phyloP scores from a whole-genome alignment of 2,888 invertebrate genomes.

The Drymonia ruficornis region DNA sequence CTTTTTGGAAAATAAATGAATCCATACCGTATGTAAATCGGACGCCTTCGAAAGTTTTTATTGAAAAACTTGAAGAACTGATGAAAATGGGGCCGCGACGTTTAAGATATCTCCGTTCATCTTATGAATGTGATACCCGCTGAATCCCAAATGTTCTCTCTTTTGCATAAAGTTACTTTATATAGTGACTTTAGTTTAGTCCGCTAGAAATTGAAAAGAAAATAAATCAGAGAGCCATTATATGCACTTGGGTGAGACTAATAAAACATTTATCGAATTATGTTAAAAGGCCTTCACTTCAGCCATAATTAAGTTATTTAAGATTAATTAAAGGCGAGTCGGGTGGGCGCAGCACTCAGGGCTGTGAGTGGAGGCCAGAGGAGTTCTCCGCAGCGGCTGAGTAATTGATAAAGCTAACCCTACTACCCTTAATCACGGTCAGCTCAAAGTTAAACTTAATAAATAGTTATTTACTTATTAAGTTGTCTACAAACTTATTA shows the following conservation, averaged over 20 bases:
- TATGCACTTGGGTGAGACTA: conserved; percentile 20
- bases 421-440: conserved; percentile 65
- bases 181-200: conserved; percentile 18
- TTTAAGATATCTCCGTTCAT: conserved; percentile 71
- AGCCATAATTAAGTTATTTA: conserved; percentile 72
- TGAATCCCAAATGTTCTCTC: conserved; percentile 60
- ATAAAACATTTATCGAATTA: conserved; percentile 40
- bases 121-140: conserved; percentile 67
- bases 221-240: conserved; percentile 11
- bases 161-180: conserved; percentile 44
- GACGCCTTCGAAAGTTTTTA: conserved; percentile 80
- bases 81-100: conserved; percentile 79
- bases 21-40: conserved; percentile 83
- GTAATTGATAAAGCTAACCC: conserved; percentile 76
- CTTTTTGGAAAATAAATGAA: conserved; percentile 80
- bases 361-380: conserved; percentile 41
- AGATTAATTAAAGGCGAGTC: conserved; percentile 65
- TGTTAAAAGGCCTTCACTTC: conserved; percentile 38
- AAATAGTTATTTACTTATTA: conserved; percentile 61
- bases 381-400: conserved; percentile 56
- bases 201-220: not conserved
- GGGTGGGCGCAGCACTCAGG: conserved; percentile 43
- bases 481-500: conserved; percentile 56
- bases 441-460: conserved; percentile 58
- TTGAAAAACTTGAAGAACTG: conserved; percentile 83